Evolutionary conservation across 2,888 invertebrate species (phyloP).

Genomic region (Tupiocoris notatus): DNA sequence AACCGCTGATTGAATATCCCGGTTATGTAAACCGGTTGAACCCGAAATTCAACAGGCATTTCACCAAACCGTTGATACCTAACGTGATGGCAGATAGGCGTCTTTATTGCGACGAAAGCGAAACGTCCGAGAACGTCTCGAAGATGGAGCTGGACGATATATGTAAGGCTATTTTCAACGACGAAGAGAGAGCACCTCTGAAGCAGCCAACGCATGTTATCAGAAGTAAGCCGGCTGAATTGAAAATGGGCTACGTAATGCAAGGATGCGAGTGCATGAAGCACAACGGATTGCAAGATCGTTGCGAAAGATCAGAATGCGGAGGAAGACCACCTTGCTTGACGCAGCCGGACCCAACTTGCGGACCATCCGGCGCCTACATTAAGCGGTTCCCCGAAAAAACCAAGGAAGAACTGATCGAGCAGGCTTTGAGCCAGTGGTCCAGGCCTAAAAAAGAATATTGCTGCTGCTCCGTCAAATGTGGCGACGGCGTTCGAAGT

Average conservation of each 20-base stretch:
- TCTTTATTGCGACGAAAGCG: conserved; percentile 26
- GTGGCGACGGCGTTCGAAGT: conserved; percentile 5
- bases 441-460: conserved; percentile 25
- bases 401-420: conserved; percentile 15
- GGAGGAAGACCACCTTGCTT: conserved; percentile 26
- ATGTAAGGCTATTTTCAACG: conserved; percentile 3
- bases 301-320: conserved; percentile 43
- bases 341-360: conserved; percentile 41
- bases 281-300: conserved; percentile 45
- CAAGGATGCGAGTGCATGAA: conserved; percentile 43
- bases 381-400: neutral
- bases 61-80: conserved; percentile 20
- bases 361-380: conserved; percentile 28
- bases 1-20: conserved; percentile 43
- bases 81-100: conserved; percentile 39
- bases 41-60: conserved; percentile 39
- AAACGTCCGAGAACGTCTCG: neutral
- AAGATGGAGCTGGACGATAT: neutral
- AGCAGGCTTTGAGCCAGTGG: conserved; percentile 8
- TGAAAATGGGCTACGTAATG: conserved; percentile 36
- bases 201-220: neutral
- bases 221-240: conserved; percentile 39
- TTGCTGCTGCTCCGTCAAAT: conserved; percentile 32
- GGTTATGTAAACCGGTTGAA: conserved; percentile 44
- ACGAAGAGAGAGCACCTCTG: conserved; percentile 18